Base-by-base conservation (phyloP, 1,140 invertebrate species). In the Formica exsecta region DNA sequence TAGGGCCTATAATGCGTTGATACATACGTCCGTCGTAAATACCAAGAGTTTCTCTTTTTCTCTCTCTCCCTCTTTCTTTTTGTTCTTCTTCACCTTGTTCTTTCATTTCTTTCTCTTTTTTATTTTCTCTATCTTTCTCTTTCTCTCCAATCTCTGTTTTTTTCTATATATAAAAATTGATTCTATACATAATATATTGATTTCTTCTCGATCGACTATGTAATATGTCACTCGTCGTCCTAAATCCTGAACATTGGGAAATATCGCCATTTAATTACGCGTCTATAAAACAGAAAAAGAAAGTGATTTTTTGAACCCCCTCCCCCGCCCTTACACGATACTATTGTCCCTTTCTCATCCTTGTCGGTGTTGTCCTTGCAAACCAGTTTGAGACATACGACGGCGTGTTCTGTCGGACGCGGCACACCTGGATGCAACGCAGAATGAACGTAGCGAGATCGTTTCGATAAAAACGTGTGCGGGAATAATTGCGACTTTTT, bases 21-120 rank as follows among this genome's bases (percentile, higher is more conserved):
- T 93, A 93, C 91, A 90, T 92, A 92, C 92, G 87, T 87, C 71
- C 81, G 87, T 92, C 92, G 90, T 94, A 94, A 94, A 94, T 94
- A 93, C 93, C 93, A 89, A 81, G 65, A 89, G 75, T 90, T 71
- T 71, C 85, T 86, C 65, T 61, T 13, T 66, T 25, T 66, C 57
- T 61, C 32, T 32, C 66, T 41, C 75, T 68, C 44, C 61, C 22
- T 71, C 74, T 54, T 48, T 44, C 64, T 59, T 51, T 66, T 41
- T 76, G 25, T 77, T 48, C 61, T 87, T 38, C 51, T 66, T 77
- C 54, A 32, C n/a, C 22, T 22, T 5, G 64, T 54, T 29, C 16
- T 36, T 51, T 25, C 80, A 19, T 44, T 66, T 16, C 77, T n/a
- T 38, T 62, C 54, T 41, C n/a, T 36, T 1, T 51, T 22, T 48